Percentiles rank a stretch among this genome's conserved stretches.
These are phyloP conservation scores for Falco rusticolus DNA, from an alignment of 2,797 vertebrate species.

Conservation along the genomic window DNA sequence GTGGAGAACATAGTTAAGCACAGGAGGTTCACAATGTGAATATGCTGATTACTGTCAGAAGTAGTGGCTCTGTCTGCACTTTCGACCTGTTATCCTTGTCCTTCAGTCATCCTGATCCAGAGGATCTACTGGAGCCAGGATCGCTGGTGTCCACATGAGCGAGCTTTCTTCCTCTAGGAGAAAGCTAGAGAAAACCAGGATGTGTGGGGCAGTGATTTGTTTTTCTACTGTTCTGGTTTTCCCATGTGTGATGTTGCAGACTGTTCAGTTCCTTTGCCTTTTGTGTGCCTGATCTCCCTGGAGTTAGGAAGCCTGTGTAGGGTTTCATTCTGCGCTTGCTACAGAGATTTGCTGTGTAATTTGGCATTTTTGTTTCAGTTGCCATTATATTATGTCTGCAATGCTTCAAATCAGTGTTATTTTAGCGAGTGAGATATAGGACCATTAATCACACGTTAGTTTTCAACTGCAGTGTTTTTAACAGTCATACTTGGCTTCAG, in stretches of 20 bases:
- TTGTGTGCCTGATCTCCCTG: not conserved
- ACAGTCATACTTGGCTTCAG: not conserved
- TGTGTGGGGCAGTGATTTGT: not conserved
- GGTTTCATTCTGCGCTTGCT: not conserved
- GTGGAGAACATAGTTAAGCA: not conserved
- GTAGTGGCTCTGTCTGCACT: not conserved
- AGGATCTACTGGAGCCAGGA: not conserved
- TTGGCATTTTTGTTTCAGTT: not conserved
- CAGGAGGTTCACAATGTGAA: not conserved
- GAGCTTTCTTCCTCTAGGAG: not conserved
- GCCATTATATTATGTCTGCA: not conserved
- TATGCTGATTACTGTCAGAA: not conserved
- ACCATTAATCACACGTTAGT: constrained; percentile 3
- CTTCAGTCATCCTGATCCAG: not conserved
- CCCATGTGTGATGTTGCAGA: not conserved
- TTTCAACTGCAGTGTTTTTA: constrained; percentile 2
- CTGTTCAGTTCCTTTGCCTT: not conserved
- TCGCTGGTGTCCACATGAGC: rapidly evolving
- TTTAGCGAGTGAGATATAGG: not conserved
- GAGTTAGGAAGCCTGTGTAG: not conserved
- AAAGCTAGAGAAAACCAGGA: not conserved
- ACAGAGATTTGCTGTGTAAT: not conserved
- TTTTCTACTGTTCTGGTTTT: not conserved
- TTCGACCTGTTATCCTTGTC: not conserved
- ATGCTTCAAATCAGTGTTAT: constrained; percentile 6